These are phyloP conservation scores for Brachionus paranguensis DNA, from an alignment of 1,140 invertebrate species.

Conservation along the genomic window DNA sequence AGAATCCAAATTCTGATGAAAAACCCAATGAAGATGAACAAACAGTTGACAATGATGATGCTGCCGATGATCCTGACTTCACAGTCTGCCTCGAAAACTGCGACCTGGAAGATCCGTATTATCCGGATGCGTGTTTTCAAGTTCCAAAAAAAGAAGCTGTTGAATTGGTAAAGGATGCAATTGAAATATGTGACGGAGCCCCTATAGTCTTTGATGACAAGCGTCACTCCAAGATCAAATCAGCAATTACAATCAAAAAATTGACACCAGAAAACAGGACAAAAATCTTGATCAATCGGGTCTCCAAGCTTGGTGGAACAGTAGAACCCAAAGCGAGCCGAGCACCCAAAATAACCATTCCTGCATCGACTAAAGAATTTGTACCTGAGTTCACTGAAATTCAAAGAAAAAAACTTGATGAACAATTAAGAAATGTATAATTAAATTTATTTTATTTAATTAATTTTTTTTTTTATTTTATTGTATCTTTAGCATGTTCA, in stretches of 20 bases:
- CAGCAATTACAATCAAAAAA: constrained; percentile 24
- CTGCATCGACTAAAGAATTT: not conserved
- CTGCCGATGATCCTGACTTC: constrained; percentile 34
- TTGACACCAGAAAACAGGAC: not conserved
- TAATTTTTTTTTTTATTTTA: not conserved
- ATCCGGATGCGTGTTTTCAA: constrained; percentile 1
- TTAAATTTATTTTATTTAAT: not conserved
- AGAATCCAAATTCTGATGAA: not conserved
- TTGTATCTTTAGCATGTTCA: constrained; percentile 7
- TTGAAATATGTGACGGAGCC: constrained; percentile 35
- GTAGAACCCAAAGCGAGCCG: not conserved
- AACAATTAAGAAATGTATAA: constrained; percentile 29
- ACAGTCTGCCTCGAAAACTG: constrained; percentile 7
- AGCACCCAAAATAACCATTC: not conserved
- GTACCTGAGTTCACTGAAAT: not conserved
- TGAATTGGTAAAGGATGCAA: constrained; percentile 33
- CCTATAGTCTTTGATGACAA: constrained; percentile 25
- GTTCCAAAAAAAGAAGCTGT: constrained; percentile 37
- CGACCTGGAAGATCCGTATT: constrained; percentile 13
- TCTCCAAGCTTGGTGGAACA: not conserved
- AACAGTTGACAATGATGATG: not conserved
- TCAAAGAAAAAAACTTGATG: not conserved
- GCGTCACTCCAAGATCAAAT: not conserved
- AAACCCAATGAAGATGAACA: not conserved
- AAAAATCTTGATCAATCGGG: not conserved